These are phyloP conservation scores for Cyprinodon variegatus DNA, from an alignment of 2,113 vertebrate species.

Conservation along the genomic window DNA sequence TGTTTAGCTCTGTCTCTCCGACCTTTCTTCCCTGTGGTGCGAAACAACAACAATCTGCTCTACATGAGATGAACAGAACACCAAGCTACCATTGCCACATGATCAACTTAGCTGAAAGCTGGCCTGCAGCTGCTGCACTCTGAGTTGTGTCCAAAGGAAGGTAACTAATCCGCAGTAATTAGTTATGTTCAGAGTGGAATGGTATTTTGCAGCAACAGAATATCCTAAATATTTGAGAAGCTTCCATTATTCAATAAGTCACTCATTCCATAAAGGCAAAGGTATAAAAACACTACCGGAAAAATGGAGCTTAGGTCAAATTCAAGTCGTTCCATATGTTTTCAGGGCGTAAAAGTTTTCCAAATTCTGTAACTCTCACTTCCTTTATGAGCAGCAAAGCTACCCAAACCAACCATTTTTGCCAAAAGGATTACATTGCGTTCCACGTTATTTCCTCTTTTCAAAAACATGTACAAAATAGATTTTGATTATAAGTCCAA, in stretches of 20 bases:
- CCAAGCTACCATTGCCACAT: not conserved
- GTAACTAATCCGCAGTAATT: not conserved
- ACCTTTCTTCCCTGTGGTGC: constrained; percentile 6
- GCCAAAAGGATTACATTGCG: constrained; percentile 47
- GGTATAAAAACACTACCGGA: constrained; percentile 19
- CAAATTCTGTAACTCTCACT: constrained; percentile 48
- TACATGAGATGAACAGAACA: constrained; percentile 26
- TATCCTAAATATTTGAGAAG: constrained; percentile 27
- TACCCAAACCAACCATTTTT: constrained; percentile 15
- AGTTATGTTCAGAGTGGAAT: not conserved
- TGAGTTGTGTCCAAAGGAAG: not conserved
- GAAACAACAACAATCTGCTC: constrained; percentile 8
- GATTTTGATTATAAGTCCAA: not conserved
- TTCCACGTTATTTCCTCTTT: constrained; percentile 42
- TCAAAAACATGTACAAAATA: constrained; percentile 2
- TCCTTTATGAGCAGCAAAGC: constrained; percentile 51
- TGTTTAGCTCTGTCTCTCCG: not conserved
- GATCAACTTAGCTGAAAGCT: not conserved
- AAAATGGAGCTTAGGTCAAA: constrained; percentile 37
- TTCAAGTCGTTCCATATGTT: constrained; percentile 48
- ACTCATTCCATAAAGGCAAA: not conserved
- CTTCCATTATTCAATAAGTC: constrained; percentile 2
- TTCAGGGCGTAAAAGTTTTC: constrained; percentile 59
- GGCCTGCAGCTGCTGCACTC: constrained; percentile 1
- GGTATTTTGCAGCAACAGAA: constrained; percentile 8